These are phyloP conservation scores for Ariolimax columbianus DNA, from an alignment of 2,888 invertebrate species.

Conservation along the genomic window DNA sequence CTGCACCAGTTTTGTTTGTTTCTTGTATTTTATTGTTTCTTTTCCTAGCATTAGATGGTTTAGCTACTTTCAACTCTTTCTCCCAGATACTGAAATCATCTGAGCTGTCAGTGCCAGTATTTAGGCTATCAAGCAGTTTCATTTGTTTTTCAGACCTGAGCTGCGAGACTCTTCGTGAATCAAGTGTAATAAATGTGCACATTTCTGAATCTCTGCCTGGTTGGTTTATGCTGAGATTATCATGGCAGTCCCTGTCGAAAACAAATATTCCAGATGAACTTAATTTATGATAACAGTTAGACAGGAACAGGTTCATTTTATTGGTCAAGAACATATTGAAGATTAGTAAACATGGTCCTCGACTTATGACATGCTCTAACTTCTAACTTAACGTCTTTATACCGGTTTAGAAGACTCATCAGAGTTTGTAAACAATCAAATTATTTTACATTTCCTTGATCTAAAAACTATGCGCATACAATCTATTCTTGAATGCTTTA, in stretches of 20 bases:
- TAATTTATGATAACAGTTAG: too few species aligned
- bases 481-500: too few species aligned
- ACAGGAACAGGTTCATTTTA: too few species aligned
- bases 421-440: too few species aligned
- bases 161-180: background rate
- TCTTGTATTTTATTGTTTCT: background rate
- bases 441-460: too few species aligned
- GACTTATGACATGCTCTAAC: too few species aligned
- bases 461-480: too few species aligned
- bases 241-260: background rate
- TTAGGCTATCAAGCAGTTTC: background rate
- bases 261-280: too few species aligned
- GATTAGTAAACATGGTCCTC: too few species aligned
- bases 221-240: background rate
- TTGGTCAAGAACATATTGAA: too few species aligned
- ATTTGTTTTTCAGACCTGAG: background rate
- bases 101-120: slow-evolving; percentile 5
- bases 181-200: background rate
- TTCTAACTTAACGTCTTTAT: too few species aligned
- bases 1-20: background rate
- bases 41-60: background rate
- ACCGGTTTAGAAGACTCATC: too few species aligned
- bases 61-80: background rate
- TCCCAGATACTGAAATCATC: background rate
- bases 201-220: background rate